Evolutionary conservation across 2,113 vertebrate species (phyloP).

Genomic region (Calonectris borealis): DNA sequence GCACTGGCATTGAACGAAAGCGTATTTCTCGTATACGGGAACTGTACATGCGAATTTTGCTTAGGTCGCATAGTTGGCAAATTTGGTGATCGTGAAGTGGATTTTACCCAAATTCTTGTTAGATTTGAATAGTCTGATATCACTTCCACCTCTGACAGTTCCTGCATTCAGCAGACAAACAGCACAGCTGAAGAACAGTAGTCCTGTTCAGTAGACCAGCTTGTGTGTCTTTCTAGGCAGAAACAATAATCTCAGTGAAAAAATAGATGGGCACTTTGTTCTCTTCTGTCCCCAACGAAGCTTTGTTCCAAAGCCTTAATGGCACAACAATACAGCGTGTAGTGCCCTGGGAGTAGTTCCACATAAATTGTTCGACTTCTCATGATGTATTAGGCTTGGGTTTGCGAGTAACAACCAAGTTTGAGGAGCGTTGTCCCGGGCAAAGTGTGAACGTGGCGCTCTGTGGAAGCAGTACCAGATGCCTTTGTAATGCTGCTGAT

Average conservation of each 20-base stretch:
- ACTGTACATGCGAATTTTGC: accelerated
- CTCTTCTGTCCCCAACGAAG: neutral
- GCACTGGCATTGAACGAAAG: neutral
- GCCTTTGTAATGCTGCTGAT: neutral
- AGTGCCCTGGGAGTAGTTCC: neutral
- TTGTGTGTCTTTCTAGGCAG: neutral
- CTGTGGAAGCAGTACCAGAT: accelerated
- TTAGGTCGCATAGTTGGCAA: neutral
- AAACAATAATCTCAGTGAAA: neutral
- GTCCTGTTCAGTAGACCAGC: neutral
- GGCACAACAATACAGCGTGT: neutral
- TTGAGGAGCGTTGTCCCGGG: neutral
- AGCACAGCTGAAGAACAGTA: neutral
- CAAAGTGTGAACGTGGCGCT: accelerated
- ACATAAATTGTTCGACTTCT: neutral
- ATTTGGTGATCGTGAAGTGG: neutral
- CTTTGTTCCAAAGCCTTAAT: neutral
- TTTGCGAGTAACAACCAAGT: neutral
- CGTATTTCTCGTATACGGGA: accelerated
- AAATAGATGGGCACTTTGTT: neutral
- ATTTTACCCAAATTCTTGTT: neutral
- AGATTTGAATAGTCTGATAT: neutral
- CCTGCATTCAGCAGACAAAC: neutral
- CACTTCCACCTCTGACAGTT: neutral
- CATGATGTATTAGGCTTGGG: neutral